Percentiles rank a stretch among this genome's conserved stretches.
Conservation (phyloP, 2,797 vertebrate genomes). For the Thripadectes ignobilis region DNA sequence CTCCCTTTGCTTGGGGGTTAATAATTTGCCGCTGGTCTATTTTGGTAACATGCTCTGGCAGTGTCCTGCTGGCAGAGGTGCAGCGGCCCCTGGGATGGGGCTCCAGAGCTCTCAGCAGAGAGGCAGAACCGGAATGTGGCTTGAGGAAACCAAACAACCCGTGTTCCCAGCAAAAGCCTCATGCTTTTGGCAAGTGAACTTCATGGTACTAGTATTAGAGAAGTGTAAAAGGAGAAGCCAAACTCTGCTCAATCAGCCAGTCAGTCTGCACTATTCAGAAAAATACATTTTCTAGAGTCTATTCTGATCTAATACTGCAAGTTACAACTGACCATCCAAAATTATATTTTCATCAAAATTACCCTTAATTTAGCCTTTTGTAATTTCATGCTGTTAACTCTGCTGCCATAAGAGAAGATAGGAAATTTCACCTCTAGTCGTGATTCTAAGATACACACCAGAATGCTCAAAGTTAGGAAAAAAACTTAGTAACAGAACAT, state of each 20-base stretch:
- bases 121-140: accelerated
- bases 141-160: accelerated
- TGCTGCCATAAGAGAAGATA: not conserved
- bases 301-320: not conserved
- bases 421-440: not conserved
- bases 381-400: not conserved
- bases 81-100: not conserved
- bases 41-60: not conserved
- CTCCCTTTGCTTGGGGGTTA: not conserved
- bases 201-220: not conserved
- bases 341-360: not conserved
- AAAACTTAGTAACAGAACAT: not conserved
- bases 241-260: not conserved
- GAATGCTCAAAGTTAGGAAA: not conserved
- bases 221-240: not conserved
- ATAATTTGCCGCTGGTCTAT: not conserved
- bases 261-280: accelerated
- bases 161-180: accelerated
- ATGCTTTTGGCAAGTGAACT: not conserved
- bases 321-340: not conserved
- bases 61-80: not conserved
- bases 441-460: not conserved
- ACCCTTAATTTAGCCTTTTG: not conserved
- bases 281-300: not conserved
- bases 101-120: not conserved